Evolutionary conservation across 2,113 vertebrate species (phyloP), one percentile per base, ranked within the genome.

Genomic region (Centropus unirufus): DNA sequence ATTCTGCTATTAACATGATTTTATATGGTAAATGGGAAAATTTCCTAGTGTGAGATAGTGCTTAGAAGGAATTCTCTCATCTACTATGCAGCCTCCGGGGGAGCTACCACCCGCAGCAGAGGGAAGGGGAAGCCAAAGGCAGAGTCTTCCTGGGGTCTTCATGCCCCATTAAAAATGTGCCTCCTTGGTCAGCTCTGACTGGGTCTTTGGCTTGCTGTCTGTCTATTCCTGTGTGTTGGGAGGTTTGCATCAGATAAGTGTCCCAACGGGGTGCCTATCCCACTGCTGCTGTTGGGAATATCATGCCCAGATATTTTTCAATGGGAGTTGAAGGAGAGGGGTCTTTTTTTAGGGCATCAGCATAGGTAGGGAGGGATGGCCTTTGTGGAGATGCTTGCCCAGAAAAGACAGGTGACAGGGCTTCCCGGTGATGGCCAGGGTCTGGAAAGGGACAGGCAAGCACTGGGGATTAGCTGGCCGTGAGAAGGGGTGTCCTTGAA

Each of bases 391-490:
- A 27, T 47, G 40, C 40, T 84, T 73, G 30, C 57, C 54, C 34
- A 36, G 61, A 49, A 62, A 58, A 79, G 61, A 44, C 15, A 19
- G 1, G 10, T 4, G 17, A 11, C 0, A 0, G 49, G 34, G 27
- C 30, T 61, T 11, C 89, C 55, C 16, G 7, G 22, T 17, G 32
- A 89, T 42, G 69, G 30, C 44, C 2, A 4, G 32, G 51, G 21
- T 66, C 76, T 91, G 84, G 62, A 62, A 83, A 57, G 75, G 78
- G 68, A 19, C 61, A 78, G 57, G 39, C 57, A 0, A 88, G 58
- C 61, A 55, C 42, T 61, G 79, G 72, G 79, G 79, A 91, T 94
- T 94, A 92, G 47, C 57, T 93, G 92, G 64, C 76, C 11, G 12
- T 90, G 92, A 93, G 92, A 90, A 92, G 54, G 40, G 68, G 63